phyloP scores from a whole-genome alignment of 2,113 vertebrate species.

The Stomatorhinus ivindoensis region DNA sequence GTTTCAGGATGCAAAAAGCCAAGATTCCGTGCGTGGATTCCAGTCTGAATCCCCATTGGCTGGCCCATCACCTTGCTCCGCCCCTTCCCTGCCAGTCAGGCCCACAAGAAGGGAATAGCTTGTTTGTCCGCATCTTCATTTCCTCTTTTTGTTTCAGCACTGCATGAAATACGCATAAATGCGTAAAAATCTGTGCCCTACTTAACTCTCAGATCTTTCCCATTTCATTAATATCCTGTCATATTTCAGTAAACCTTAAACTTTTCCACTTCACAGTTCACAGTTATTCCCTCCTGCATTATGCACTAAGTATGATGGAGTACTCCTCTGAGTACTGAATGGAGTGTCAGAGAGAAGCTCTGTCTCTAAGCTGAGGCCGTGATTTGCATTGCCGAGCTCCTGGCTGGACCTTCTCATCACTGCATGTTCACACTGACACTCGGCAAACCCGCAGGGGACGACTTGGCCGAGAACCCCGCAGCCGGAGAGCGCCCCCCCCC shows the following conservation, averaged over 20 bases:
- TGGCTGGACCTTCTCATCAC: neutral
- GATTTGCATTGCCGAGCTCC: neutral
- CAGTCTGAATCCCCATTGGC: neutral
- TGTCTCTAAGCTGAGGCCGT: neutral
- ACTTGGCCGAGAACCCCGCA: conserved; percentile 28
- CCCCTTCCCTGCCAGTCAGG: neutral
- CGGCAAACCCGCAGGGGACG: conserved; percentile 30
- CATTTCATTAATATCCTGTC: neutral
- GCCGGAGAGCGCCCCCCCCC: conserved; percentile 22
- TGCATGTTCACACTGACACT: neutral
- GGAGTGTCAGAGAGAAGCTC: conserved; percentile 69
- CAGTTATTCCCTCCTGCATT: neutral
- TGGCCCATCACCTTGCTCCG: neutral
- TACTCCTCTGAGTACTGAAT: conserved; percentile 46
- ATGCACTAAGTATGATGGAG: neutral
- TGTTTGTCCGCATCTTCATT: neutral
- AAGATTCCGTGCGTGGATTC: neutral
- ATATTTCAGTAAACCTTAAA: neutral
- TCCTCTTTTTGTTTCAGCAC: neutral
- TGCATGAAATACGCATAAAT: neutral
- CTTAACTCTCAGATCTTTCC: neutral
- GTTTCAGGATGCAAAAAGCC: neutral
- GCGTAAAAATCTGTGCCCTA: neutral
- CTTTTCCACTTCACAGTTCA: neutral
- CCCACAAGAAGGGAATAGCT: neutral